phyloP scores from a whole-genome alignment of 2,113 vertebrate species.

The Lynx canadensis region DNA sequence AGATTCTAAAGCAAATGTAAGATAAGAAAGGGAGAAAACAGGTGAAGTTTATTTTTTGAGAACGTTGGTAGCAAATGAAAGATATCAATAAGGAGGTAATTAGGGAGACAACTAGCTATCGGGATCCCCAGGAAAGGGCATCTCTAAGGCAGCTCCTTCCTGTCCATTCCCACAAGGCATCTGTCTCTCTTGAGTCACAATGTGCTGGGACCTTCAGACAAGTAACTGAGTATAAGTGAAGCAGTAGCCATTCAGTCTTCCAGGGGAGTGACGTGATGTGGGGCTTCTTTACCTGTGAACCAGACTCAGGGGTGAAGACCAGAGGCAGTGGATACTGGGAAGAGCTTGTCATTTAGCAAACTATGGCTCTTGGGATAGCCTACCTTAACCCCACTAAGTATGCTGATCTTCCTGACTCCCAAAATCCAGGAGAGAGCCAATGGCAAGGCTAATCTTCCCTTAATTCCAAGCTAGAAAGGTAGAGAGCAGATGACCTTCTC shows the following conservation, averaged over 20 bases:
- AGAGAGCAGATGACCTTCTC: not conserved
- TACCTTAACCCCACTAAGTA: not conserved
- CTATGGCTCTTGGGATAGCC: not conserved
- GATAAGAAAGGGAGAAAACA: slow-evolving; percentile 29
- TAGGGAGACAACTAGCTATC: not conserved
- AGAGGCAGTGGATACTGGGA: not conserved
- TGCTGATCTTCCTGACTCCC: not conserved
- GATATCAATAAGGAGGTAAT: not conserved
- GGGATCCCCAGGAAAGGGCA: not conserved
- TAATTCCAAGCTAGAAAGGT: not conserved
- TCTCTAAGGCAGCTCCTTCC: not conserved
- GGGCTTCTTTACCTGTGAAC: not conserved
- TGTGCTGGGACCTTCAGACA: not conserved
- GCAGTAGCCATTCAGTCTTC: not conserved
- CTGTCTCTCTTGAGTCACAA: not conserved
- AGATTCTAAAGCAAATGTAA: not conserved
- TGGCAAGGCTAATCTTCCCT: not conserved
- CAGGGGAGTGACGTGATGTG: not conserved
- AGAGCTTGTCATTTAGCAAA: not conserved
- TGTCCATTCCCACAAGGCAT: not conserved
- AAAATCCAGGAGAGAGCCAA: not conserved
- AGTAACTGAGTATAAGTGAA: not conserved
- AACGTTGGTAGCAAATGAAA: not conserved
- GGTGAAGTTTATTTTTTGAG: not conserved
- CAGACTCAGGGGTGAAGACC: not conserved